These are phyloP conservation scores for Seriola rivoliana DNA, from an alignment of 2,113 vertebrate species.

Conservation along the genomic window DNA sequence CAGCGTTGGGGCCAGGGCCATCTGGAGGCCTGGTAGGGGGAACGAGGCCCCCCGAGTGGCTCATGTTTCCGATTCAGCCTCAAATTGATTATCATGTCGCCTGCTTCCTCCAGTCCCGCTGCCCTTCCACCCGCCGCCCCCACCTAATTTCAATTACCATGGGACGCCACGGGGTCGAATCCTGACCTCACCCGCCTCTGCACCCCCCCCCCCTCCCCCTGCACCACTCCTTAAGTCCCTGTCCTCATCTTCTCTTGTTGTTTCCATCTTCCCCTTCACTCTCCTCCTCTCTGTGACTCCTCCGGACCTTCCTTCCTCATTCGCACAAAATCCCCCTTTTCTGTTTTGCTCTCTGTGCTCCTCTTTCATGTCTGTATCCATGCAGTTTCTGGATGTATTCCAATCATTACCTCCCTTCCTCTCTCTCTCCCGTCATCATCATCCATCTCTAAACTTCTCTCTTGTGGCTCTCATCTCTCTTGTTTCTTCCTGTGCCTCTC, in stretches of 20 bases:
- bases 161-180: conserved; percentile 64
- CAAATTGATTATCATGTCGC: conserved; percentile 85
- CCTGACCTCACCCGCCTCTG: conserved; percentile 62
- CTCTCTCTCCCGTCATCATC: conserved; percentile 52
- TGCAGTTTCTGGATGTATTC: conserved; percentile 43
- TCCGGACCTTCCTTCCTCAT: background rate
- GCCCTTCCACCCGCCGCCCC: conserved; percentile 31
- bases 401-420: conserved; percentile 60
- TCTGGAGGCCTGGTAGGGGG: conserved; percentile 78
- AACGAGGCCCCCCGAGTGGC: conserved; percentile 51
- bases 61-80: conserved; percentile 81
- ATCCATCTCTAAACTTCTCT: conserved; percentile 57
- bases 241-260: background rate
- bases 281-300: background rate
- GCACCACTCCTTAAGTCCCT: background rate
- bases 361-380: conserved; percentile 20
- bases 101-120: conserved; percentile 75
- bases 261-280: background rate
- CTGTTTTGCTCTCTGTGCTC: conserved; percentile 10
- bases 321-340: background rate
- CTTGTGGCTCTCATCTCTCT: conserved; percentile 49
- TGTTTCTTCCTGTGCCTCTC: conserved; percentile 44
- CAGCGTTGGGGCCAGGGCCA: conserved; percentile 72
- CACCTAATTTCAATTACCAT: conserved; percentile 74
- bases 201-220: background rate